phyloP scores from a whole-genome alignment of 1,140 invertebrate species.

The Pseudomyrmex concolor region DNA sequence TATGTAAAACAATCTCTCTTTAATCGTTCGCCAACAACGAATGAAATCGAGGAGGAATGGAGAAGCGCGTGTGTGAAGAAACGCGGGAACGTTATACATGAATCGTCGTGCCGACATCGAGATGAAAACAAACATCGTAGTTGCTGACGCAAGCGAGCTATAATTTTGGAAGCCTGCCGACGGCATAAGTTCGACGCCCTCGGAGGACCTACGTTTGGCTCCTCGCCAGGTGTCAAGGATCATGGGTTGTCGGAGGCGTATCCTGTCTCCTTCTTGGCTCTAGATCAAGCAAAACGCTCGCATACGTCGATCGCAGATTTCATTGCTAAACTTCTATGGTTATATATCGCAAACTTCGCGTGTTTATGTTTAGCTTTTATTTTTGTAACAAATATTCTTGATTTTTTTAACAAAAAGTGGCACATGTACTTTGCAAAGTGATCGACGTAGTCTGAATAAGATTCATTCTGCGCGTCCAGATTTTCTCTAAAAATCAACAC shows the following conservation, averaged over 20 bases:
- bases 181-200: constrained; percentile 81
- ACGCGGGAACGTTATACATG: constrained; percentile 36
- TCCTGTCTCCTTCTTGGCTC: constrained; percentile 71
- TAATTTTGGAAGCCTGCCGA: constrained; percentile 83
- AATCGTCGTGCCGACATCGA: constrained; percentile 56
- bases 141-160: constrained; percentile 80
- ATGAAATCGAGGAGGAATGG: neutral
- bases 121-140: constrained; percentile 82
- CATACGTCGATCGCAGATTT: constrained; percentile 68
- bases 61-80: neutral
- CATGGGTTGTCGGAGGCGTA: constrained; percentile 74
- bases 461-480: neutral
- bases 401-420: too few species aligned
- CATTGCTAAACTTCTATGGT: constrained; percentile 10
- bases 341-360: neutral
- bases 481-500: constrained; percentile 26
- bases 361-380: neutral
- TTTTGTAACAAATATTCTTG: too few species aligned
- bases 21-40: constrained; percentile 14
- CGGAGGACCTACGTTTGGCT: constrained; percentile 77
- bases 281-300: constrained; percentile 68
- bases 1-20: neutral
- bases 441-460: neutral
- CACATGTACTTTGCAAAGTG: too few species aligned
- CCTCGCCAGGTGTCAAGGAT: constrained; percentile 83